Evolutionary conservation across 2,113 vertebrate species (phyloP).

Genomic region (Syngnathus typhle): DNA sequence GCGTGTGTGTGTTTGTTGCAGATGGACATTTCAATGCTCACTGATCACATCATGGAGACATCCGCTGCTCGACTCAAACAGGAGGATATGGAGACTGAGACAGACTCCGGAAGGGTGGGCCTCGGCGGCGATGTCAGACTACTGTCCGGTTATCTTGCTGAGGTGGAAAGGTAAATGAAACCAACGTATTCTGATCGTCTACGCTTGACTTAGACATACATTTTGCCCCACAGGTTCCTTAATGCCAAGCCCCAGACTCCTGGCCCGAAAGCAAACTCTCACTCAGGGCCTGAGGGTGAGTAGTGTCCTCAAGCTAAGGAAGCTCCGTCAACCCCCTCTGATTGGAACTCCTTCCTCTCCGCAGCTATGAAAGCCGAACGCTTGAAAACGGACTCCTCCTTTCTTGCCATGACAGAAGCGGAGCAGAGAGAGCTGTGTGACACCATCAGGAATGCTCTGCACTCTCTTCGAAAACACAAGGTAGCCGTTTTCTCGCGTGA

Average conservation of each 20-base stretch:
- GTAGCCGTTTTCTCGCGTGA: conserved; percentile 47
- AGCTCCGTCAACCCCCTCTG: conserved; percentile 77
- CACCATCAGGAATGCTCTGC: conserved; percentile 90
- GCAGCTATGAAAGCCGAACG: conserved; percentile 88
- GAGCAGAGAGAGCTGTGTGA: conserved; percentile 93
- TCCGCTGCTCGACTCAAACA: conserved; percentile 88
- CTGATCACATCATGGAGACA: conserved; percentile 93
- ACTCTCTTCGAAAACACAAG: conserved; percentile 94
- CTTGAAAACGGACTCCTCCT: conserved; percentile 79
- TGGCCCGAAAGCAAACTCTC: conserved; percentile 74
- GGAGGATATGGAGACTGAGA: conserved; percentile 76
- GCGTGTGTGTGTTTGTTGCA: conserved; percentile 38
- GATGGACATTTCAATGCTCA: conserved; percentile 94
- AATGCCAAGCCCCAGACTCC: conserved; percentile 75
- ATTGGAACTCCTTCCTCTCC: conserved; percentile 90
- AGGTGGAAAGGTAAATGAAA: conserved; percentile 75
- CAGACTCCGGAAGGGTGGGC: conserved; percentile 67
- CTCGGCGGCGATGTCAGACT: conserved; percentile 87
- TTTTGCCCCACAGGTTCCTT: conserved; percentile 73
- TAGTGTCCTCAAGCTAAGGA: conserved; percentile 80
- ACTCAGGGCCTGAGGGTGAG: conserved; percentile 65
- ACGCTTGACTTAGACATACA: not conserved
- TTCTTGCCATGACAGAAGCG: conserved; percentile 88
- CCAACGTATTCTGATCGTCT: not conserved
- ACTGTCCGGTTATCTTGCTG: conserved; percentile 92